Evolutionary conservation across 2,888 invertebrate genomes (phyloP).

Genomic region (Saturnia japonica): DNA sequence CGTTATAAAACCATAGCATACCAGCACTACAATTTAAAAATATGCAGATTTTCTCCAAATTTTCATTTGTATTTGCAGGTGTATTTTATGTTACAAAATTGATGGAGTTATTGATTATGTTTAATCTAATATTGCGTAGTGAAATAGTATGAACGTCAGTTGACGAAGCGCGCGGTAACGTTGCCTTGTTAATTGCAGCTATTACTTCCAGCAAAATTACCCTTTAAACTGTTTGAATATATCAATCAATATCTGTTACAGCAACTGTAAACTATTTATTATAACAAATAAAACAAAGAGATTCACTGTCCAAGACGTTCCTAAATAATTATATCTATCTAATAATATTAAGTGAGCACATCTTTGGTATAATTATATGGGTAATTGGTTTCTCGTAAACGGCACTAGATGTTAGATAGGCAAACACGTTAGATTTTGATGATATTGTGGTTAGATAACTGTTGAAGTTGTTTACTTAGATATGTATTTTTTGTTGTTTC

Average conservation of each 20-base stretch:
- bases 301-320: not conserved
- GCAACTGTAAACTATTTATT: not conserved
- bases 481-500: too few relatives aligned
- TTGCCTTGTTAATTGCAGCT: constrained; percentile 44
- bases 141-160: not conserved
- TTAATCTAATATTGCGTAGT: constrained; percentile 2
- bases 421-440: too few relatives aligned
- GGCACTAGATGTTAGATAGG: too few relatives aligned
- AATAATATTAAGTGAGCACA: too few relatives aligned
- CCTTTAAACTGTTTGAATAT: constrained; percentile 1
- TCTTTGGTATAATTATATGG: too few relatives aligned
- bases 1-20: too few relatives aligned
- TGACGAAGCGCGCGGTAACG: constrained; percentile 25
- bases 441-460: too few relatives aligned
- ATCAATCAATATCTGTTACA: constrained; percentile 5
- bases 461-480: too few relatives aligned
- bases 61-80: not conserved
- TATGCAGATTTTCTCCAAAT: too few relatives aligned
- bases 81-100: not conserved
- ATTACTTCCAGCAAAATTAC: constrained; percentile 38
- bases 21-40: too few relatives aligned
- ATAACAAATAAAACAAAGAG: not conserved
- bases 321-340: not conserved
- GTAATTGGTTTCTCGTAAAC: too few relatives aligned
- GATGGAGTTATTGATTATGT: not conserved